Base-by-base conservation (phyloP, 2,888 invertebrate genomes). In the Patella depressa region DNA sequence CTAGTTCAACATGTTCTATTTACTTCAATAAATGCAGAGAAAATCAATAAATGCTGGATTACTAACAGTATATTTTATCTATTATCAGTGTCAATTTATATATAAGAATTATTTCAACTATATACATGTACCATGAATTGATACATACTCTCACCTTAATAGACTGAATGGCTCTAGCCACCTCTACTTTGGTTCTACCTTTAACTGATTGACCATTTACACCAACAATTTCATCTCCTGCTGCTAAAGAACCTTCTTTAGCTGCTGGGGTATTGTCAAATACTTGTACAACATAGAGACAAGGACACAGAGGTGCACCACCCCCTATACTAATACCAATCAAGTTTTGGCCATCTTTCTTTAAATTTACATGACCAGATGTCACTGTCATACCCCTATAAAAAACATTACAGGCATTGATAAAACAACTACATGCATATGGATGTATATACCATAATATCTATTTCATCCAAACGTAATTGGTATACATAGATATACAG, bases 241-340 rank as follows among this genome's bases (percentile, higher is more conserved):
- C 87, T 90, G 98, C 97, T 9, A 99, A 92, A 0, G 97, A 97
- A 0, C 97, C 98, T 90, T 99, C 98, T 86, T 94, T 94, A 0
- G 97, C 94, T 0, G 98, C 98, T 12, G 99, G 98, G 0, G 99
- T 99, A 89, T 98, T 97, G 92, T 99, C 99, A 89, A 99, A 99
- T 90, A 96, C 95, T 94, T 99, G 99, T 0, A 99, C 99, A 81
- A 99, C 97, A 91, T 99, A 99, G 7, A 99, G 93, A 91, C 99
- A 99, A 0, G 99, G 99, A 87, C 99, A 99, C 75, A 90, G 96
- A 92, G 5, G 99, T 96, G 34, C 90, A 5, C 91, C 91, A 0
- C 99, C 99, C 0, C 99, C 99, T 82, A 99, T 99, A 90, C 98
- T 98, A 85, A 99, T 98, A 0, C 99, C 99, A 83, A 99, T 98